phyloP scores from a whole-genome alignment of 2,113 vertebrate species.

The Caretta caretta region DNA sequence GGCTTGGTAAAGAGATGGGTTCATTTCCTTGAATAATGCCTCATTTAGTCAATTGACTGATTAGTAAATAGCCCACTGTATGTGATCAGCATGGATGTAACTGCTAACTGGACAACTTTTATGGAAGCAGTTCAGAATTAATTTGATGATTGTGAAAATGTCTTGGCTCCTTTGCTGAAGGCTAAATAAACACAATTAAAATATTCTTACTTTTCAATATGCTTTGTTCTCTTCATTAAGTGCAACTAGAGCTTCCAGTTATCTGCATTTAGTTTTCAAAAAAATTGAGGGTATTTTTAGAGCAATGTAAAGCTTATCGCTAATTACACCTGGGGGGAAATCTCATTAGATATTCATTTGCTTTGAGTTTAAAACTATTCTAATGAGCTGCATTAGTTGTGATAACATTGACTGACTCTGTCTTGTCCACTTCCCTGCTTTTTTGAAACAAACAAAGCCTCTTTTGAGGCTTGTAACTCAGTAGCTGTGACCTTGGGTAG shows the following conservation, averaged over 20 bases:
- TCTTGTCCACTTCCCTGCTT: conserved; percentile 55
- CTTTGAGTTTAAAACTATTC: conserved; percentile 78
- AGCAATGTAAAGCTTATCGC: conserved; percentile 75
- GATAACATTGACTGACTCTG: conserved; percentile 67
- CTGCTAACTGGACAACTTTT: conserved; percentile 57
- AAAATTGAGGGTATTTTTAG: conserved; percentile 73
- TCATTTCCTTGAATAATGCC: conserved; percentile 37
- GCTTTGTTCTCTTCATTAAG: conserved; percentile 79
- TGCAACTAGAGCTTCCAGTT: conserved; percentile 73
- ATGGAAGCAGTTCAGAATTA: conserved; percentile 67
- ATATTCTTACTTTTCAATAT: conserved; percentile 73
- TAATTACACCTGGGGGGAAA: conserved; percentile 81
- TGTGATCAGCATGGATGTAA: conserved; percentile 36
- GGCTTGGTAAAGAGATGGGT: conserved; percentile 25
- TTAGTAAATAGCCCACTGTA: neutral
- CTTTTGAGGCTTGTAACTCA: neutral
- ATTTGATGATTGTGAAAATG: conserved; percentile 72
- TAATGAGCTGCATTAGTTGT: conserved; percentile 77
- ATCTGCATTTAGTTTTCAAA: conserved; percentile 66
- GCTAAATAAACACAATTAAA: conserved; percentile 80
- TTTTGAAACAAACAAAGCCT: conserved; percentile 48
- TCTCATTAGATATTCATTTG: conserved; percentile 79
- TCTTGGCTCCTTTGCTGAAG: conserved; percentile 75
- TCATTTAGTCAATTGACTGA: conserved; percentile 12
- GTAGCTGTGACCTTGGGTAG: conserved; percentile 59